phyloP scores from a whole-genome alignment of 2,113 vertebrate genomes.

The Chloropsis cyanopogon region DNA sequence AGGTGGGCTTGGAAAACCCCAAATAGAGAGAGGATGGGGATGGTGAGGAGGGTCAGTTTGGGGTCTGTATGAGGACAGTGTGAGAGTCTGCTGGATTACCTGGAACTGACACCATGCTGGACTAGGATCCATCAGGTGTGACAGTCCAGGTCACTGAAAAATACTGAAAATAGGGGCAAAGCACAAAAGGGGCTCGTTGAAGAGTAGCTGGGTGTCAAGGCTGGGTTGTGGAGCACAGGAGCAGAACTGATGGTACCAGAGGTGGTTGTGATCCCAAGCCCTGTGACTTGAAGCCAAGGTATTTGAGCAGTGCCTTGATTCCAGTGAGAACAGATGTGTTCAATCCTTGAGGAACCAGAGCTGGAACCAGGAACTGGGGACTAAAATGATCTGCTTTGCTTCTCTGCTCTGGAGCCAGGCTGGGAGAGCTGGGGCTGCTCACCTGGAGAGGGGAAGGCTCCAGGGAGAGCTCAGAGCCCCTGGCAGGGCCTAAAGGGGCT shows the following conservation, averaged over 20 bases:
- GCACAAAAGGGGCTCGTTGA: fast-evolving
- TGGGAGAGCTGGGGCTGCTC: background rate
- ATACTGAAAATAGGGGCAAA: background rate
- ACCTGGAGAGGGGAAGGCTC: background rate
- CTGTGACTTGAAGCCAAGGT: fast-evolving
- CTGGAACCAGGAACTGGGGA: background rate
- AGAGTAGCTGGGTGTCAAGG: background rate
- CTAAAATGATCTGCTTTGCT: background rate
- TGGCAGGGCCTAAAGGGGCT: background rate
- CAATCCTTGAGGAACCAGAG: background rate
- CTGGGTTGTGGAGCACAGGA: background rate
- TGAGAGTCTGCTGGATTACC: background rate
- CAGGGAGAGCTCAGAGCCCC: background rate
- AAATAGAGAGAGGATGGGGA: background rate
- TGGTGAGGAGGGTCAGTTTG: background rate
- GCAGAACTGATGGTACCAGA: background rate
- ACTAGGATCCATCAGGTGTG: background rate
- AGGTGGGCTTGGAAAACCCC: background rate
- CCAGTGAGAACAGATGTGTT: background rate
- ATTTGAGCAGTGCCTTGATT: background rate
- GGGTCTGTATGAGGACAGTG: background rate
- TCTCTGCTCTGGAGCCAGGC: background rate
- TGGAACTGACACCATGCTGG: background rate
- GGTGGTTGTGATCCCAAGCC: background rate
- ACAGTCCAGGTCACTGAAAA: background rate